Percentiles rank a stretch among this genome's conserved stretches.
Conservation (phyloP, 2,888 invertebrate species). For the Mythimna impura region DNA sequence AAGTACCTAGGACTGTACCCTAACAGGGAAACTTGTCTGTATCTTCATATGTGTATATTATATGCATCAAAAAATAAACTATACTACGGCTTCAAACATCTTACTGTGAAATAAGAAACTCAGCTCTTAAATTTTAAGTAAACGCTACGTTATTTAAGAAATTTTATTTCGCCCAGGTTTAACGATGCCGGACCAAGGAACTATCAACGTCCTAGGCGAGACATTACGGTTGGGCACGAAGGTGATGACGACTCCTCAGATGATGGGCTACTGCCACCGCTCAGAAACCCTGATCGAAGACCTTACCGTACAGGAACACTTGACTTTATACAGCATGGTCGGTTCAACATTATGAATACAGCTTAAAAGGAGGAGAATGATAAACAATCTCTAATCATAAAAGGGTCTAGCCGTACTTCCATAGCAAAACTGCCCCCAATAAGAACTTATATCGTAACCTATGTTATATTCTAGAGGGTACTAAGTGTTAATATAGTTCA, state of each 20-base stretch:
- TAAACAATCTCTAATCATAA: too few species aligned
- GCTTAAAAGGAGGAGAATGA: too few species aligned
- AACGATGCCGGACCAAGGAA: slow-evolving; percentile 77
- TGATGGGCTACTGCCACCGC: slow-evolving; percentile 84
- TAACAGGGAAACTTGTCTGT: too few species aligned
- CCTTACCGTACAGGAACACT: slow-evolving; percentile 81
- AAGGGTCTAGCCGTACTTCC: too few species aligned
- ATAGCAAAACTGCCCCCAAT: too few species aligned
- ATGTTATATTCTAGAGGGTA: too few species aligned
- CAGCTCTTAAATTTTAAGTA: not conserved
- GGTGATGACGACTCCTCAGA: slow-evolving; percentile 73
- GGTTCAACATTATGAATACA: not conserved
- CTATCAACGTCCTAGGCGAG: slow-evolving; percentile 77
- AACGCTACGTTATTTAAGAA: not conserved
- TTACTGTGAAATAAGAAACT: not conserved
- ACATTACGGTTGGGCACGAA: slow-evolving; percentile 57
- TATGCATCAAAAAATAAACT: too few species aligned
- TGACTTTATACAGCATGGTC: slow-evolving; percentile 76
- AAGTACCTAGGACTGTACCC: too few species aligned
- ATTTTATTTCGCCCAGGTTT: slow-evolving; percentile 70
- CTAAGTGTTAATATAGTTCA: too few species aligned
- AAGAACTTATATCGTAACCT: too few species aligned
- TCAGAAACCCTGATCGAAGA: slow-evolving; percentile 75
- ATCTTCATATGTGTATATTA: too few species aligned
- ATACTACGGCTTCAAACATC: too few species aligned